Base-by-base conservation (phyloP, 37 sponge, comb jelly and placozoan species). In the Halichondria panicea region DNA sequence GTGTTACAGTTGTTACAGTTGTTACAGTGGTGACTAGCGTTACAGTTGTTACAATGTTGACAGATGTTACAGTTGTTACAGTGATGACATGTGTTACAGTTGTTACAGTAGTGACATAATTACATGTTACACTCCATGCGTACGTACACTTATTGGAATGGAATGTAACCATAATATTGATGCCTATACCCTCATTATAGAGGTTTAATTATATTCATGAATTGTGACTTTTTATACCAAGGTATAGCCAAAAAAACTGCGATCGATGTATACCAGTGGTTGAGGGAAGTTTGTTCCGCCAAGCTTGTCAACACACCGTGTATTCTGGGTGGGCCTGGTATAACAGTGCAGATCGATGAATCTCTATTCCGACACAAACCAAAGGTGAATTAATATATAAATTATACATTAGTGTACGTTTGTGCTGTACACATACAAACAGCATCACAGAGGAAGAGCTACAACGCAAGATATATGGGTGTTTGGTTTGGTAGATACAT, bases 401-500 rank as follows among this genome's bases (percentile, higher is more conserved):
- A 74, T 39, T 32, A 21, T 3, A 71, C 33, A 31, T 2, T 53
- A 9, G 4, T 25, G 11, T 64, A 37, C 4, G 35, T 64, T 9
- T 64, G 7, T 64, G 4, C 39, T n/a, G 27, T 7, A 7, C 13
- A 48, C 50, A 9, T 48, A 18, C 5, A 27, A 8, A 11, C 58
- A 88, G 84, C 8, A 89, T 33, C 76, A 72, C 70, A 63, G 75
- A 66, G 89, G 89, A 12, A 45, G 89, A 48, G 68, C 75, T 0
- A 70, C 89, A n/a, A 66, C 58, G 0, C 6, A 67, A 11, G 82
- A 81, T 22, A 50, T 73, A 24, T 87, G 84, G 92, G 92, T 87
- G 7, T 92, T 92, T 68, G 81, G 92, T 0, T 55, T 92, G 84
- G 80, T 83, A 6, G 84, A 87, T 63, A 72, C 72, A 13, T 56